Conservation (phyloP, 1,140 invertebrate genomes). For the Zaprionus inermis region DNA sequence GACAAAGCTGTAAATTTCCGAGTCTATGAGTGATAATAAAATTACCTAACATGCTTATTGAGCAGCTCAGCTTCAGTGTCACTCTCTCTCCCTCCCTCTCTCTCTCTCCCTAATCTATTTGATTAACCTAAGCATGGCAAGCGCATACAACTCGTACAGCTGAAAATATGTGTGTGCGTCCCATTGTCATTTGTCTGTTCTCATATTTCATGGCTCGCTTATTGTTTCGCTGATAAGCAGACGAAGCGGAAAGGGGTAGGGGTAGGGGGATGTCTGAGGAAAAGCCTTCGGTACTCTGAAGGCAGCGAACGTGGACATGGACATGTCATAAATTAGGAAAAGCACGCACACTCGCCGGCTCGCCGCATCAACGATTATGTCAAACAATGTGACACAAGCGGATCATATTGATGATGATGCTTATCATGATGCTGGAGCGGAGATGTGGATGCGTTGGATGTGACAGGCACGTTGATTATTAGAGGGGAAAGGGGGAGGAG, state of each 20-base stretch:
- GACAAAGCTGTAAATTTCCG: background rate
- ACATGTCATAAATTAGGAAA: slow-evolving; percentile 76
- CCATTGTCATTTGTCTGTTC: slow-evolving; percentile 34
- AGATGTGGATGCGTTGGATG: slow-evolving; percentile 53
- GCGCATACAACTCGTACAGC: slow-evolving; percentile 4
- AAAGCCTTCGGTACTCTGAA: background rate
- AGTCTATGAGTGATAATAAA: slow-evolving; percentile 3
- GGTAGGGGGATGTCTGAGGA: background rate
- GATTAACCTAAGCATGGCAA: slow-evolving; percentile 14
- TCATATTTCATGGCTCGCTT: slow-evolving; percentile 68
- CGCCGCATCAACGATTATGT: slow-evolving; percentile 67
- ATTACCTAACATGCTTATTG: background rate
- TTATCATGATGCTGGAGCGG: slow-evolving; percentile 28
- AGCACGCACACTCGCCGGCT: slow-evolving; percentile 11
- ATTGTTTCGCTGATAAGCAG: slow-evolving; percentile 63
- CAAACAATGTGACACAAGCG: slow-evolving; percentile 60
- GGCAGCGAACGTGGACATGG: slow-evolving; percentile 62
- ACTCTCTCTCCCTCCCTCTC: background rate
- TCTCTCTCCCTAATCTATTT: slow-evolving; percentile 11
- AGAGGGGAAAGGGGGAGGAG: too few relatives aligned
- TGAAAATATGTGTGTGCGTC: slow-evolving; percentile 16
- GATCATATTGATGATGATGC: slow-evolving; percentile 70
- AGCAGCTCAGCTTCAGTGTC: background rate
- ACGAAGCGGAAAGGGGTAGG: too few relatives aligned
- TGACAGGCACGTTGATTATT: slow-evolving; percentile 51